Evolutionary conservation across 2,113 vertebrate genomes (phyloP), one percentile per base, ranked within the genome.

Genomic region (Oncorhynchus kisutch): DNA sequence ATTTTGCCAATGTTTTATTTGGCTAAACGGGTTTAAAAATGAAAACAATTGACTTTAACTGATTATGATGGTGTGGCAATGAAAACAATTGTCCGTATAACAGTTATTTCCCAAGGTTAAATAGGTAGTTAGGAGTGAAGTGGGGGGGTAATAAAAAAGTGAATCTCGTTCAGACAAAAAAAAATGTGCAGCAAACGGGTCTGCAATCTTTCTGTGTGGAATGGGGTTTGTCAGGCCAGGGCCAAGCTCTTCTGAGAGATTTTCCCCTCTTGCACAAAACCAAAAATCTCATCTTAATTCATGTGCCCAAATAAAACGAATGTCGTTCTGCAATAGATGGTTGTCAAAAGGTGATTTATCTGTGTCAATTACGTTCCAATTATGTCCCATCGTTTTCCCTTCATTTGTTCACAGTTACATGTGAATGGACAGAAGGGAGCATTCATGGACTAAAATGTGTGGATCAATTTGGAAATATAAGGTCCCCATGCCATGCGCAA

Each of bases 121-220:
- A 81, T 27, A 72, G 62, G 59, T 76, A 73, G 66, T 82, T 86
- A 71, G 76, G 54, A 81, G 68, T 65, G 54, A 24, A 27, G 39
- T 69, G 69, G 27, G 27, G 54, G 65, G 74, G 69, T 81, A 72
- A 80, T 85, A 86, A 89, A 83, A 83, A 87, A 76, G 89, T 85
- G 72, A 75, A 81, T 81, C 75, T 75, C 67, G 22, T 79, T 78
- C 68, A 86, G 86, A 82, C 76, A 48, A 71, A 71, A 79, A 79
- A 70, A 60, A 71, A 79, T 62, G 49, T 69, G 79, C 82, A 85
- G 75, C 70, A 80, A 84, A 90, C 85, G 85, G 86, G 84, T 86
- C 87, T 84, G 62, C 81, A 76, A 48, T n/a, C 66, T 45, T n/a
- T 51, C 24, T 49, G 60, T 51, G 73, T 24, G 64, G 39, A 25